Evolutionary conservation across 2,888 invertebrate genomes (phyloP).

Genomic region (Entomobrya multifasciata): DNA sequence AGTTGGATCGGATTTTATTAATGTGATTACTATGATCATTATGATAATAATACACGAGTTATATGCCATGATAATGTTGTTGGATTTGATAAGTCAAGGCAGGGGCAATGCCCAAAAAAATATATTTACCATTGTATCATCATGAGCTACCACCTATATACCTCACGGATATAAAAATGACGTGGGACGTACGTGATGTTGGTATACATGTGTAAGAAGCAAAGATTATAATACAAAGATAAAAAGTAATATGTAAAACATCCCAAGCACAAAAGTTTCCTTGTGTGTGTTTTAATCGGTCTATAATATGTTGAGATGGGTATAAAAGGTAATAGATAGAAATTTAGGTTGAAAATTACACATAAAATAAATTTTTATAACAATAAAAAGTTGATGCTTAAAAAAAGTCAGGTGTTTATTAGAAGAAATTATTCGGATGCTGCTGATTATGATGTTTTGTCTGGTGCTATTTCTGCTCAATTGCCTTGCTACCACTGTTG

Average conservation of each 20-base stretch:
- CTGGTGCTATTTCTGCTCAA: not conserved
- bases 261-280: not conserved
- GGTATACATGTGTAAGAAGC: slow-evolving; percentile 30
- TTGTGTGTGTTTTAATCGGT: not conserved
- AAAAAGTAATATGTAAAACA: slow-evolving; percentile 15
- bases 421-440: not conserved
- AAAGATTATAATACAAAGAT: not conserved
- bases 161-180: slow-evolving; percentile 44
- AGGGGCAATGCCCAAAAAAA: not conserved
- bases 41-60: slow-evolving; percentile 35
- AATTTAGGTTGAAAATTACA: not conserved
- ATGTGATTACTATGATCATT: slow-evolving; percentile 24
- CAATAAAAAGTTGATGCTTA: not conserved
- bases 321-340: not conserved
- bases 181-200: slow-evolving; percentile 53
- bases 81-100: not conserved
- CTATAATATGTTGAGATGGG: not conserved
- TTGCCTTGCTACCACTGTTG: not conserved
- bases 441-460: not conserved
- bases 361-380: too few relatives aligned
- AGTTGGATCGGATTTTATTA: slow-evolving; percentile 32
- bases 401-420: slow-evolving; percentile 49
- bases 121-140: not conserved
- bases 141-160: not conserved
- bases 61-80: not conserved